phyloP scores from a whole-genome alignment of 2,797 vertebrate genomes.

The Thamnophis elegans region DNA sequence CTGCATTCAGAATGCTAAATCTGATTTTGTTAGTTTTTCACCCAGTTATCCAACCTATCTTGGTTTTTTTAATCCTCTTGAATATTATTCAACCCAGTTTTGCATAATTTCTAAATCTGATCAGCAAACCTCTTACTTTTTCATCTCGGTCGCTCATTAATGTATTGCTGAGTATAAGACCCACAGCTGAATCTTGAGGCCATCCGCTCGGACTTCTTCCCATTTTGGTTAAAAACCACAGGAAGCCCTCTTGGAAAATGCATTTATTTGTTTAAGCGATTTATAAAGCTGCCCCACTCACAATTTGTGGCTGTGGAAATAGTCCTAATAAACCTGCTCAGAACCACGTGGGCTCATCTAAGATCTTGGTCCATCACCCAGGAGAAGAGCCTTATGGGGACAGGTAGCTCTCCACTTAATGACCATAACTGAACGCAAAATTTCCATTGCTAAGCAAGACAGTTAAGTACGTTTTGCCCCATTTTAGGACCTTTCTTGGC shows the following conservation, averaged over 20 bases:
- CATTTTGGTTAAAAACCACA: background rate
- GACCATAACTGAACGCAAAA: no score
- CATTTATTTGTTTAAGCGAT: background rate
- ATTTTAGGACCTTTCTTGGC: no score
- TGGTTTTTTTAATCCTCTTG: background rate
- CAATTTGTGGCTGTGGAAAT: no score
- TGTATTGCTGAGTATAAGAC: background rate
- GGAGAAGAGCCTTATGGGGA: background rate
- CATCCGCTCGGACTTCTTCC: fast-evolving
- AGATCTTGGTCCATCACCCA: background rate
- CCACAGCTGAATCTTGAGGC: background rate
- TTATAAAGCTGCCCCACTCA: background rate
- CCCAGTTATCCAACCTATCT: background rate
- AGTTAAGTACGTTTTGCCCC: no score
- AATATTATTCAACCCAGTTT: background rate
- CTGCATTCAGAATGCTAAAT: background rate
- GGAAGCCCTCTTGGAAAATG: background rate
- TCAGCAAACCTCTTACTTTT: background rate
- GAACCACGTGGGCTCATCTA: background rate
- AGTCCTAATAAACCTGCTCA: background rate
- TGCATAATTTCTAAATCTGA: background rate
- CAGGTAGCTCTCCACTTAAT: no score
- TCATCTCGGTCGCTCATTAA: background rate
- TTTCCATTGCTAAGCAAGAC: no score
- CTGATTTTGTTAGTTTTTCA: background rate